Conservation (phyloP, 2,888 invertebrate species). For the Rosalia funebris region DNA sequence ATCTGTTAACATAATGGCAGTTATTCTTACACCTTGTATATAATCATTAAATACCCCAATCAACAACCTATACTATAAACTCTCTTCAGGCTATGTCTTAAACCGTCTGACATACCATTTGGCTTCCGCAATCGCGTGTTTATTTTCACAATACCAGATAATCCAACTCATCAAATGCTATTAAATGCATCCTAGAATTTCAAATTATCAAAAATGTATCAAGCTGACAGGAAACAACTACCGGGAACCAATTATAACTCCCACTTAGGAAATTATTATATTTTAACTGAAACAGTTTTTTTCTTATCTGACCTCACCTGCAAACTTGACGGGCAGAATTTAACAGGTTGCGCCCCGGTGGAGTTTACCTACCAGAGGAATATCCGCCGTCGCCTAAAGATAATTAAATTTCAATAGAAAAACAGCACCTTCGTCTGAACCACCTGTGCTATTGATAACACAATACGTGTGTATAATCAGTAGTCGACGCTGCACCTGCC, state of each 20-base stretch:
- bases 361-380: background rate
- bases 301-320: background rate
- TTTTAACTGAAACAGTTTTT: background rate
- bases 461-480: background rate
- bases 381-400: background rate
- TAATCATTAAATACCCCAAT: no score
- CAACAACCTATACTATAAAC: no score
- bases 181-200: background rate
- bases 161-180: background rate
- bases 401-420: slow-evolving; percentile 4
- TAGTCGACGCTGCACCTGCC: slow-evolving; percentile 6
- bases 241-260: slow-evolving; percentile 7
- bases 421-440: background rate
- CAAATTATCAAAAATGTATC: background rate
- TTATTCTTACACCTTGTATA: no score
- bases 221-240: slow-evolving; percentile 10
- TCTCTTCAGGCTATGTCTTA: no score
- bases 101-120: no score
- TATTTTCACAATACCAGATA: background rate
- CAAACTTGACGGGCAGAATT: background rate
- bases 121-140: no score
- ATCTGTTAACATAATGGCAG: no score
- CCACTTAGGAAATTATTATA: background rate
- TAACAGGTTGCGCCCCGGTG: background rate
- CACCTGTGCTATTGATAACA: slow-evolving; percentile 2